Evolutionary conservation across 2,888 invertebrate species (phyloP), one percentile per base, ranked within the genome.

Genomic region (Calameuta idolon): DNA sequence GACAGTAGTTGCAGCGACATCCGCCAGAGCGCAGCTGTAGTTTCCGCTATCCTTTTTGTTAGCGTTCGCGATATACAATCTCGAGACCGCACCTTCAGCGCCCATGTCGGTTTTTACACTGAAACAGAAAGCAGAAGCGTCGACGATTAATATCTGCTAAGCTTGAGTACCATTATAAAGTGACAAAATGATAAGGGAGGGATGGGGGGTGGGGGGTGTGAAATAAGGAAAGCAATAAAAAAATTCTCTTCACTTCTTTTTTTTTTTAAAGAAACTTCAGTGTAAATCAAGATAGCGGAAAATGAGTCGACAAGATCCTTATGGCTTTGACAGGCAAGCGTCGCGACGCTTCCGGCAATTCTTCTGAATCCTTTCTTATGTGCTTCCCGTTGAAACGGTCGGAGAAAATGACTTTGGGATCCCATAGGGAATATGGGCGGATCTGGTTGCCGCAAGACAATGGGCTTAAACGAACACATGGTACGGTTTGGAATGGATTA

Each of bases 61-160:
- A 76, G 96, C 96, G 90, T 96, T 96, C 79, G 96, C 96, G 84
- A 96, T 96, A 92, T 96, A 96, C 80, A 96, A 93, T 77, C 95
- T 93, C 81, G 96, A 96, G 80, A 95, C 92, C 33, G 96, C 96
- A 74, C 95, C 95, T 85, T 95, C 95, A 30, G 94, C 93, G 76
- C 95, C 93, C 88, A 96, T 95, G 90, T 96, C 96, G 75, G 96
- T 96, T 92, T 96, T 96, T 76, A 96, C 96, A 87, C 96, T 96
- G 93, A 69, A 92, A 91, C 87, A 89, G 85, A 87, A 85, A 87
- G 30, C 34, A 35, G 34, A 55, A 15, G 55, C 55, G 9, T 55
- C 2, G 9, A 55, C 15, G 55, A 55, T 55, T 55, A 23, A 23
- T 23, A 55, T 23, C 55, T 55, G 55, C 55, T 23, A 55, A 23